These are phyloP conservation scores for Gnathonemus longibarbis DNA, from an alignment of 2,113 vertebrate species.

Conservation along the genomic window DNA sequence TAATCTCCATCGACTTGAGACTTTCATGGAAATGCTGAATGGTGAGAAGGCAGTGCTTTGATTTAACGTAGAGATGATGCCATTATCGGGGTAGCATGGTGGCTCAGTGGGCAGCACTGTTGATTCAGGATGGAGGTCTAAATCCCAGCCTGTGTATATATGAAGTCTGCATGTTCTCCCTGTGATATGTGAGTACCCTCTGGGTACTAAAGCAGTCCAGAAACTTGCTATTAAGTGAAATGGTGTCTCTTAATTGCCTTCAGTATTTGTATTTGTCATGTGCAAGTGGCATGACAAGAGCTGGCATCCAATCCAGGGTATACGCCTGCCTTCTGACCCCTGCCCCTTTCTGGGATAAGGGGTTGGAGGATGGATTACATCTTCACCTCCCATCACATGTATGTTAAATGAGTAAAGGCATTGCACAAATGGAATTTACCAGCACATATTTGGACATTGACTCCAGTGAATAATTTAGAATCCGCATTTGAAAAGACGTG, in stretches of 20 bases:
- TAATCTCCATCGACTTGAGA: slow-evolving; percentile 33
- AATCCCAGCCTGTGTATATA: neutral
- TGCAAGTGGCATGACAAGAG: neutral
- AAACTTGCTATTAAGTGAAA: neutral
- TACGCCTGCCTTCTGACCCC: neutral
- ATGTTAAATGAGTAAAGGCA: neutral
- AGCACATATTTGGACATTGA: neutral
- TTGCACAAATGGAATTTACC: neutral
- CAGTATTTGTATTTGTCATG: neutral
- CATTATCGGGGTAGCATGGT: neutral
- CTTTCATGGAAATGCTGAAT: slow-evolving; percentile 31
- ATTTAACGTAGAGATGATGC: slow-evolving; percentile 13
- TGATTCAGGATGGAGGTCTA: neutral
- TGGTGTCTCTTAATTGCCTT: neutral
- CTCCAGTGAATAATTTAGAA: neutral
- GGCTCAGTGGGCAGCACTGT: neutral
- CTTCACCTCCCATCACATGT: slow-evolving; percentile 6
- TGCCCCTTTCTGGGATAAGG: neutral
- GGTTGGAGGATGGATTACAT: neutral
- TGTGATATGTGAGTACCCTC: neutral
- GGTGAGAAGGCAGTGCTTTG: slow-evolving; percentile 26
- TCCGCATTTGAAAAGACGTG: neutral
- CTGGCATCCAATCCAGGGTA: neutral
- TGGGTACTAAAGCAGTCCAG: neutral
- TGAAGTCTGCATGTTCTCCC: neutral